A percentile compares a stretch with the other conserved stretches of the same genome.
Conservation (phyloP, 2,113 vertebrate genomes). For the Isurus oxyrinchus region DNA sequence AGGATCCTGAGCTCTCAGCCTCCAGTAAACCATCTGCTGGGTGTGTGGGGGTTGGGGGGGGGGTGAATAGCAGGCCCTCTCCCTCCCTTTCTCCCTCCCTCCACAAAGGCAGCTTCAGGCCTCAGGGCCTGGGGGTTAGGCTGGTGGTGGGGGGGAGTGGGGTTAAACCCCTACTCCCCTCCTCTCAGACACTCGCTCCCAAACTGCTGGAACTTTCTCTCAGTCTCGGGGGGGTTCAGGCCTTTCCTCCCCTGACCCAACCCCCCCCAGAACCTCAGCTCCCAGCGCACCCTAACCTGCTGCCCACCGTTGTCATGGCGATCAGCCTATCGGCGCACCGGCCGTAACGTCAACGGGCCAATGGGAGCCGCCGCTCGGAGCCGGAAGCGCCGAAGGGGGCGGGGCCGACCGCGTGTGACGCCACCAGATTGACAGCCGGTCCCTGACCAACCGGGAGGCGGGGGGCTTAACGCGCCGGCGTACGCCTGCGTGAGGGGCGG, state of each 20-base stretch:
- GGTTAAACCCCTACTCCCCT: background rate
- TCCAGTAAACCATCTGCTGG: background rate
- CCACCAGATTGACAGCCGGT: background rate
- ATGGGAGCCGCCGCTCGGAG: background rate
- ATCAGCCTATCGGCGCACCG: background rate
- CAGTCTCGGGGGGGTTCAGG: background rate
- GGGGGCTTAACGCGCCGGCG: too few relatives aligned
- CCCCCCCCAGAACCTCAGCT: background rate
- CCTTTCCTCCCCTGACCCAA: background rate
- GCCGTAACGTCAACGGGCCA: background rate
- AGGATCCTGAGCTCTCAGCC: background rate
- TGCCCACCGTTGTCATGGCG: constrained; percentile 31
- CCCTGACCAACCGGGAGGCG: background rate
- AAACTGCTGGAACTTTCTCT: constrained; percentile 17
- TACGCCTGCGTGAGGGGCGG: background rate
- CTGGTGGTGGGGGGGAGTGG: background rate
- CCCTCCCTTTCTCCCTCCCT: background rate
- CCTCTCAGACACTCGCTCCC: background rate
- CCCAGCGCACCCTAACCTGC: background rate
- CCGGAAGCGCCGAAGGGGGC: background rate
- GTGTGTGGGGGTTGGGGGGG: too few relatives aligned
- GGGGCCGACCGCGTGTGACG: background rate
- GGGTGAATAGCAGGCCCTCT: background rate
- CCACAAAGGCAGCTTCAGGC: background rate
- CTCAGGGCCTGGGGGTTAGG: background rate